phyloP scores from a whole-genome alignment of 2,113 vertebrate species.

The Cromileptes altivelis region DNA sequence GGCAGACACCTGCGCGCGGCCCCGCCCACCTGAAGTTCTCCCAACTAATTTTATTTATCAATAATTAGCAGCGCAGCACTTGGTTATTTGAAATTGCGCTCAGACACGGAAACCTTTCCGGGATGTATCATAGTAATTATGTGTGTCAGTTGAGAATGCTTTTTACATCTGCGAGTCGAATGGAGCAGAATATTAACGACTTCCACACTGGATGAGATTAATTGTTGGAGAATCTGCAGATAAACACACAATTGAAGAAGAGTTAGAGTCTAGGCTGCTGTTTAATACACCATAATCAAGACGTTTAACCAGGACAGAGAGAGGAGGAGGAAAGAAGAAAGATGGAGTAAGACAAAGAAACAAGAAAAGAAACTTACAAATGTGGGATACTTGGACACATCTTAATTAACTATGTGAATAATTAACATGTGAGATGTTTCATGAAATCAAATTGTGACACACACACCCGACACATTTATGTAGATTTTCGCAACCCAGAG shows the following conservation, averaged over 20 bases:
- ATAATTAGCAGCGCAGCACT: constrained; percentile 95
- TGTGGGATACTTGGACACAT: not conserved
- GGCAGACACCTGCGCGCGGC: constrained; percentile 91
- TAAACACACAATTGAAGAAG: constrained; percentile 25
- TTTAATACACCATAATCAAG: constrained; percentile 18
- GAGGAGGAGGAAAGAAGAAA: constrained; percentile 12
- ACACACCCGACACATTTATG: not conserved
- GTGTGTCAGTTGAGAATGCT: constrained; percentile 79
- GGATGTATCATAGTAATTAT: constrained; percentile 90
- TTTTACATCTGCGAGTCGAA: constrained; percentile 82
- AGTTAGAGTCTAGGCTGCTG: constrained; percentile 45
- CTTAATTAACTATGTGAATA: not conserved
- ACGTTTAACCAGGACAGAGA: not conserved
- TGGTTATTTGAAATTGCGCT: constrained; percentile 94
- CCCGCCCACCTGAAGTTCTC: constrained; percentile 93
- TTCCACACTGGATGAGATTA: constrained; percentile 60
- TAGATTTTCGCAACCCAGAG: not conserved
- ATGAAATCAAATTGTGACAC: not conserved
- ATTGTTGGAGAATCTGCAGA: constrained; percentile 61
- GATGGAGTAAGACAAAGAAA: not conserved
- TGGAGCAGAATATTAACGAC: constrained; percentile 80
- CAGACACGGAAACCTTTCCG: constrained; percentile 94
- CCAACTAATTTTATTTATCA: constrained; percentile 98
- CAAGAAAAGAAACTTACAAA: not conserved
- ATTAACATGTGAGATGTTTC: not conserved